A percentile compares a stretch with the other conserved stretches of the same genome.
Evolutionary conservation across 2,797 vertebrate species (phyloP).

Genomic region (Epinephelus coioides): DNA sequence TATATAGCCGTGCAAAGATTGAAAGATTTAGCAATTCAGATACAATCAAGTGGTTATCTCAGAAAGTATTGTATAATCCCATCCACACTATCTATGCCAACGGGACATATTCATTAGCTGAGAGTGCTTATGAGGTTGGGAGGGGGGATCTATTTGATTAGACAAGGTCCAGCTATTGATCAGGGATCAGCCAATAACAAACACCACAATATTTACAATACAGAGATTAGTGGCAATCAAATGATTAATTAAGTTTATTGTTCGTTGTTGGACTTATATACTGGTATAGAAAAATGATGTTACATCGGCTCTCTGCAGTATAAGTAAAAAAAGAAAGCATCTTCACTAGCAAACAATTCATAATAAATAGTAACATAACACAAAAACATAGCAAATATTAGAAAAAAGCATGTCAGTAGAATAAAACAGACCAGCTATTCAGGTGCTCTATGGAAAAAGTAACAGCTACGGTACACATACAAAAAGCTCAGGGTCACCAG

Average conservation of each 20-base stretch:
- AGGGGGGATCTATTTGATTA: constrained; percentile 55
- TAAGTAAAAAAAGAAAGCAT: constrained; percentile 71
- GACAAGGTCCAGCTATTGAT: constrained; percentile 77
- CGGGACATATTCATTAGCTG: constrained; percentile 49
- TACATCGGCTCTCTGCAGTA: constrained; percentile 58
- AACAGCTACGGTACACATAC: constrained; percentile 71
- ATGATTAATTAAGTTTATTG: constrained; percentile 65
- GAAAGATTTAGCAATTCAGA: constrained; percentile 64
- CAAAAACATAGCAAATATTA: constrained; percentile 77
- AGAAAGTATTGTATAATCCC: constrained; percentile 56
- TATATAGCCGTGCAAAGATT: constrained; percentile 75
- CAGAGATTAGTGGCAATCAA: constrained; percentile 77
- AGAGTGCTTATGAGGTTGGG: constrained; percentile 45
- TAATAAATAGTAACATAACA: constrained; percentile 85
- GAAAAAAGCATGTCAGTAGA: constrained; percentile 77
- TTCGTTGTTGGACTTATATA: constrained; percentile 65
- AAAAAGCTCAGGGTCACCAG: constrained; percentile 67
- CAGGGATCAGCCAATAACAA: constrained; percentile 78
- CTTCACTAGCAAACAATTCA: constrained; percentile 77
- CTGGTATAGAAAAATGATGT: constrained; percentile 72
- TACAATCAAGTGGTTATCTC: constrained; percentile 76
- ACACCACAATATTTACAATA: constrained; percentile 83
- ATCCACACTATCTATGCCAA: constrained; percentile 55
- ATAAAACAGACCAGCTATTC: constrained; percentile 67
- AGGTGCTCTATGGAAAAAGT: constrained; percentile 64